phyloP scores from a whole-genome alignment of 2,113 vertebrate genomes.

The Cheirogaleus medius region DNA sequence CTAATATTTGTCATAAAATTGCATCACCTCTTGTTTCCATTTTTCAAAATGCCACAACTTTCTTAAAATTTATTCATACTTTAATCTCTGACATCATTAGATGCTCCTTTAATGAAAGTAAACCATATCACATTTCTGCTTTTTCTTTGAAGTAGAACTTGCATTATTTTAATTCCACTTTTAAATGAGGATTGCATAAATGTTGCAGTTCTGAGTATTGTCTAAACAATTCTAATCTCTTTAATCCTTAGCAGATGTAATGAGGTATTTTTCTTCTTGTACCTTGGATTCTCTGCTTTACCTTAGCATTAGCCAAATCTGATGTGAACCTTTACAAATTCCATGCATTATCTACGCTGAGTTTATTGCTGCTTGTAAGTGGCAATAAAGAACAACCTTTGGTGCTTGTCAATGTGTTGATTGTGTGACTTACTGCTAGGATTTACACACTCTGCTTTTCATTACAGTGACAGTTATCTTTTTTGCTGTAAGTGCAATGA shows the following conservation, averaged over 20 bases:
- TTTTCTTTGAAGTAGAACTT: neutral
- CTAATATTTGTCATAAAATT: neutral
- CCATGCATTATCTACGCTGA: neutral
- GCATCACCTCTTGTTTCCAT: neutral
- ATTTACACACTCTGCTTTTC: constrained; percentile 56
- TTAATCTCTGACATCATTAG: neutral
- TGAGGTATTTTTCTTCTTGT: neutral
- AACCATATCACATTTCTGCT: neutral
- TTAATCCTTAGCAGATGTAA: neutral
- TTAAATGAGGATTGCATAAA: neutral
- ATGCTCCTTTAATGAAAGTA: neutral
- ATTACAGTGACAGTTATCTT: constrained; percentile 36
- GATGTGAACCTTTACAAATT: neutral
- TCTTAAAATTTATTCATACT: neutral
- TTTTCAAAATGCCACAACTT: neutral
- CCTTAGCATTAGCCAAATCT: neutral
- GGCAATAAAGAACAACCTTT: constrained; percentile 62
- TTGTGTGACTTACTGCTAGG: constrained; percentile 36
- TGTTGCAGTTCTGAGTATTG: neutral
- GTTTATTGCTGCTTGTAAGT: neutral
- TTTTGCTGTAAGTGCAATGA: constrained; percentile 48
- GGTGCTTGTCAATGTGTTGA: constrained; percentile 56
- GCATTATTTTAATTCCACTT: neutral
- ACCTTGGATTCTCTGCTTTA: neutral
- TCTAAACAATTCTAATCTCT: neutral